Evolutionary conservation across 2,888 invertebrate species (phyloP), one percentile per base, ranked within the genome.

Genomic region (Macropis europaea): DNA sequence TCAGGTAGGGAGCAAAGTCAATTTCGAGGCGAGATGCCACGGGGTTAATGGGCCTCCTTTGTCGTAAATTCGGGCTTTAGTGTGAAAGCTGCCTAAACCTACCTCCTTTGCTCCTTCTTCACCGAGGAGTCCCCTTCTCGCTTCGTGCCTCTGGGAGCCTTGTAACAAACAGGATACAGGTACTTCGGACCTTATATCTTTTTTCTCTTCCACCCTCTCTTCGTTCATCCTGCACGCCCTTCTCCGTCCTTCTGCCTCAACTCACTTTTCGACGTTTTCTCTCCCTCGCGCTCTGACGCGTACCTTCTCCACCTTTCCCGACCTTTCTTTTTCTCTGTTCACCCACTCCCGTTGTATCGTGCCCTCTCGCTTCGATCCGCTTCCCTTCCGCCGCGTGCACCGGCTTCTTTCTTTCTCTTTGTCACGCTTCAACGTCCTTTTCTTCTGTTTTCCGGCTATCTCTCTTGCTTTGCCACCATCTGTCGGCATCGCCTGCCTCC

Each of bases 131-230:
- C 50, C 34, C 45, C 57, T 13, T 17, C 24, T 57, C 24, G 52
- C 40, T 67, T 56, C 54, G 54, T 50, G 61, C 62, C 68, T 66
- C 76, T 73, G 59, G 57, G 59, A 70, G 76, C 75, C 78, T 73
- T 76, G 78, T 78, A 83, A 84, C 82, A 84, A 84, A 84, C 85
- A 85, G 84, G 84, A 85, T 84, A 82, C 84, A 84, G 82, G 83
- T 84, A 82, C 79, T 80, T 76, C 63, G 80, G 77, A 75, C 60
- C 61, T 50, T 71, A 45, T 60, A 40, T 63, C 54, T 38, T 34
- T 48, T 38, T 68, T 19, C 15, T 28, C 15, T 15, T 9, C 15
- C 38, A 34, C 17, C 19, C 28, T 26, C 32, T 19, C 15, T 36
- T 13, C 42, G 2, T 15, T 59, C 62, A 1, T 19, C 9, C 19